These are phyloP conservation scores for Rhorus exstirpatorius DNA, from an alignment of 2,888 invertebrate species.

Conservation along the genomic window DNA sequence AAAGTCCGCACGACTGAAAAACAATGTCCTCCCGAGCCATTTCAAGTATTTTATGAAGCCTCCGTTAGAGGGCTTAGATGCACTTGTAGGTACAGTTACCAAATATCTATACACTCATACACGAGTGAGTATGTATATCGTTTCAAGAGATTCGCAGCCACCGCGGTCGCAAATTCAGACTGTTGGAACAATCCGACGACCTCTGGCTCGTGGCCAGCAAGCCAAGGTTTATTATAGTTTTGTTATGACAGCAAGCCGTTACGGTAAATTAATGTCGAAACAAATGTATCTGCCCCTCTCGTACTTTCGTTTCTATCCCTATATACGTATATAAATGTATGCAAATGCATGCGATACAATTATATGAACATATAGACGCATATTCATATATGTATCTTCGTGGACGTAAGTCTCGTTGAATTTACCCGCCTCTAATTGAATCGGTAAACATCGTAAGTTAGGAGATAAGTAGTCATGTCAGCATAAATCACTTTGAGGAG, in stretches of 20 bases:
- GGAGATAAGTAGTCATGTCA: conserved; percentile 82
- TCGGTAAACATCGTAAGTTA: conserved; percentile 86
- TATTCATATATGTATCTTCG: not conserved
- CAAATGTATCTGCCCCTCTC: conserved; percentile 82
- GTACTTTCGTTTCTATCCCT: conserved; percentile 22
- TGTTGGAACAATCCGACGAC: conserved; percentile 60
- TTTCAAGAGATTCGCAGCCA: conserved; percentile 47
- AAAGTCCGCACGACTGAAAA: conserved; percentile 64
- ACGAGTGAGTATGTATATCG: not conserved
- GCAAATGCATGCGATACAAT: conserved; percentile 1
- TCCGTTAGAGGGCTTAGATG: conserved; percentile 60
- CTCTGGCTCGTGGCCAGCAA: conserved; percentile 72
- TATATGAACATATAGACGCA: conserved; percentile 1
- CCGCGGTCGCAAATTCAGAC: conserved; percentile 47
- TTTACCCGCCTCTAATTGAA: conserved; percentile 83
- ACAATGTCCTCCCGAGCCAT: conserved; percentile 74
- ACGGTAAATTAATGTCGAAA: conserved; percentile 85
- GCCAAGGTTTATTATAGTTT: conserved; percentile 85
- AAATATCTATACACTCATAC: conserved; percentile 7
- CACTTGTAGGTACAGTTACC: conserved; percentile 71
- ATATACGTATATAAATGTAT: conserved; percentile 10
- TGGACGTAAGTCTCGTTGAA: conserved; percentile 42
- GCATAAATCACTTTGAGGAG: conserved; percentile 81
- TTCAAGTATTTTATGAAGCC: conserved; percentile 79
- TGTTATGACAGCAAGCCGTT: conserved; percentile 85